Evolutionary conservation across 1,140 invertebrate species (phyloP), one percentile per base, ranked within the genome.

Genomic region (Eumeta japonica): DNA sequence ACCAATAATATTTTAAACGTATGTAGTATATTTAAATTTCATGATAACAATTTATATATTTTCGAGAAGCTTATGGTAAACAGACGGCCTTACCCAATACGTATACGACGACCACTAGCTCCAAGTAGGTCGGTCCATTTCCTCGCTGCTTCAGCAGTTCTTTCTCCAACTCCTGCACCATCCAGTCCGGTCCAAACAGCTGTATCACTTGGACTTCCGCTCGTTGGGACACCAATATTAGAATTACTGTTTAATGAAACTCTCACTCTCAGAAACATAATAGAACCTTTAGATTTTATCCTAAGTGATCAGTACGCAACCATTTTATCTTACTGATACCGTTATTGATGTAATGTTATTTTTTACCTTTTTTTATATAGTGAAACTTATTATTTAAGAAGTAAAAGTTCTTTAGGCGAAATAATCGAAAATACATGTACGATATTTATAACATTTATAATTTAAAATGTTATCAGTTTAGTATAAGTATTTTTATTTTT

Each of bases 211-310:
- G 77, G 19, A 85, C 84, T 61, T 92, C 90, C 12, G 85, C 88
- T 56, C 89, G 79, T 71, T 92, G 90, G 1, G 89, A 92, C 3
- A 92, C 90, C 70, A 94, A 71, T 45, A 93, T 93, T 37, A 92
- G 63, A 27, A 92, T 76, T 49, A 91, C 89, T 92, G 68, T 28
- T n/a, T n/a, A n/a, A n/a, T n/a, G 53, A 56, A 59, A 27, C 9
- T 27, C n/a, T 9, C 7, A 27, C n/a, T n/a, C 9, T 27, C 9
- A 27, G n/a, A n/a, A n/a, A n/a, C n/a, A n/a, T n/a, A 28, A 33
- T 20, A 16, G 39, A 47, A 32, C 10, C 7, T 31, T 14, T 32
- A 16, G 15, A 7, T 12, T 15, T 34, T 34, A 15, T 34, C 5
- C 9, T 10, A 34, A 13, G 9, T 18, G 17, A 3, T 18, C 2